A percentile compares a stretch with the other conserved stretches of the same genome.
phyloP scores from a whole-genome alignment of 1,140 invertebrate species.

The Drosophila albomicans region DNA sequence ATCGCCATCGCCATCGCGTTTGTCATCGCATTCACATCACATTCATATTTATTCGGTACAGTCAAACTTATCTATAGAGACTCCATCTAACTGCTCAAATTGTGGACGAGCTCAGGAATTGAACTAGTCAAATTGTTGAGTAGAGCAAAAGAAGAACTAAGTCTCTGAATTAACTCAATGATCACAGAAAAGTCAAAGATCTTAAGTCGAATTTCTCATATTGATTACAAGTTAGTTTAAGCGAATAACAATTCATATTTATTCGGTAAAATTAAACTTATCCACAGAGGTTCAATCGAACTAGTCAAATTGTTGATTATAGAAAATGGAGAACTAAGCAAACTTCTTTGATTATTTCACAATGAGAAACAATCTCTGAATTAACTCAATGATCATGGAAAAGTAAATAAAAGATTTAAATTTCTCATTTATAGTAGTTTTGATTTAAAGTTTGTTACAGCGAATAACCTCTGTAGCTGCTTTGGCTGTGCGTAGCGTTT shows the following conservation, averaged over 20 bases:
- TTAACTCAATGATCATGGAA: no score
- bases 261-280: neutral
- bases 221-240: no score
- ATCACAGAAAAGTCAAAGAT: no score
- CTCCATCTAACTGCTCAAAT: neutral
- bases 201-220: no score
- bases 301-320: neutral
- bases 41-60: slow-evolving; percentile 11
- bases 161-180: no score
- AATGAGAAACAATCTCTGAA: no score
- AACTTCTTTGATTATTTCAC: no score
- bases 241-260: slow-evolving; percentile 3
- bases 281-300: neutral
- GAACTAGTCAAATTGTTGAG: no score
- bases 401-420: no score
- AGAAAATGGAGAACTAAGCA: no score
- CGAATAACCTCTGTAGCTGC: neutral
- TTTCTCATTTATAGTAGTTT: neutral
- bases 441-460: neutral
- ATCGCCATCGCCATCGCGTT: slow-evolving; percentile 16
- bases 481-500: slow-evolving; percentile 59
- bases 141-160: no score
- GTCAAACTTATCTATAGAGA: neutral
- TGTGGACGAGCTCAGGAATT: no score
- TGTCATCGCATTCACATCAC: slow-evolving; percentile 38